These are phyloP conservation scores for Epicauta chinensis DNA, from an alignment of 1,140 invertebrate genomes.

Conservation along the genomic window DNA sequence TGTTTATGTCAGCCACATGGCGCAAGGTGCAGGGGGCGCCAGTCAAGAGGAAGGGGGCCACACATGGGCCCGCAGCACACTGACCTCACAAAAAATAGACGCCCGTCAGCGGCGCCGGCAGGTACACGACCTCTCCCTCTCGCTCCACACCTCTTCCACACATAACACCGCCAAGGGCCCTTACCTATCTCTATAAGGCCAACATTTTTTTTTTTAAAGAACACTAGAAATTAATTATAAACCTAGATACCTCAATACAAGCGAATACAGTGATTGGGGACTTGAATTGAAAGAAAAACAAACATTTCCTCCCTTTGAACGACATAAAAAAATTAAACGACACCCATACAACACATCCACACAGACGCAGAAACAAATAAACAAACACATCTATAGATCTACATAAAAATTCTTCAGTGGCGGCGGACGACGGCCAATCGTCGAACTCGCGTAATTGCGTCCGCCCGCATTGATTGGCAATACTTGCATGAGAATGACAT, in stretches of 20 bases:
- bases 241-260: too few relatives aligned
- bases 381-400: too few relatives aligned
- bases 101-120: constrained; percentile 1
- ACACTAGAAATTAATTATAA: too few relatives aligned
- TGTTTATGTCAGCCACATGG: constrained; percentile 43
- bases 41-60: constrained; percentile 16
- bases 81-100: constrained; percentile 18
- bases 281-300: too few relatives aligned
- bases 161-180: neutral
- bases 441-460: constrained; percentile 31
- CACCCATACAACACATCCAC: too few relatives aligned
- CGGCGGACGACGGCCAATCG: constrained; percentile 25
- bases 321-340: neutral
- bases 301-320: neutral
- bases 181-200: too few relatives aligned
- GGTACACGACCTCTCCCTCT: neutral
- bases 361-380: too few relatives aligned
- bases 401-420: neutral
- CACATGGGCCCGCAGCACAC: constrained; percentile 13
- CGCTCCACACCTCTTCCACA: neutral
- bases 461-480: constrained; percentile 34
- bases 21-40: constrained; percentile 36
- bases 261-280: too few relatives aligned
- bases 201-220: too few relatives aligned
- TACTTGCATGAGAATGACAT: constrained; percentile 29